Evolutionary conservation across 2,888 invertebrate species (phyloP).

Genomic region (Nymphalis c-album): DNA sequence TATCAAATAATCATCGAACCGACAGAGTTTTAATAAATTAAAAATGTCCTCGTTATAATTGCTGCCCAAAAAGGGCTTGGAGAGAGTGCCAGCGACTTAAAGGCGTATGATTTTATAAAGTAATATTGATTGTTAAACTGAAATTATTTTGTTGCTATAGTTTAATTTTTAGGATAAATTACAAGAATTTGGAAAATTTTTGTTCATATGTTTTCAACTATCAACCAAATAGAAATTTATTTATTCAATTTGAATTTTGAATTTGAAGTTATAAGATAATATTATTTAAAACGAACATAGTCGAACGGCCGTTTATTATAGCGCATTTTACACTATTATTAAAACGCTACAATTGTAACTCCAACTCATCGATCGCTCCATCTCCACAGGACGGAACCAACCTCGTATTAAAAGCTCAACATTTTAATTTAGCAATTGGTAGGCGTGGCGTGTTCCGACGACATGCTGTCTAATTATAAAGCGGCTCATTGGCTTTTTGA

Average conservation of each 20-base stretch:
- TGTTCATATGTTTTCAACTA: too few relatives aligned
- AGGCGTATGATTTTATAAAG: background rate
- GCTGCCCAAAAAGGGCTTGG: conserved; percentile 40
- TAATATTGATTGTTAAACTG: too few relatives aligned
- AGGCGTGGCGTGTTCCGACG: conserved; percentile 57
- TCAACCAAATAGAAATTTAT: too few relatives aligned
- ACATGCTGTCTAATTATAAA: conserved; percentile 69
- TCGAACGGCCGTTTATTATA: conserved; percentile 2
- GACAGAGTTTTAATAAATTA: conserved; percentile 70
- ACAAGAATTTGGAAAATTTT: too few relatives aligned
- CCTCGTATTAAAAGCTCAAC: conserved; percentile 55
- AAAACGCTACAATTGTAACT: conserved; percentile 42
- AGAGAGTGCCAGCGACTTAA: conserved; percentile 37
- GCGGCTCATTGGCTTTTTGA: conserved; percentile 46
- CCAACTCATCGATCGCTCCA: conserved; percentile 26
- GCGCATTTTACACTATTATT: conserved; percentile 20
- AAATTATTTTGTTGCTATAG: too few relatives aligned
- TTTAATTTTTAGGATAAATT: too few relatives aligned
- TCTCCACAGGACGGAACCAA: conserved; percentile 47
- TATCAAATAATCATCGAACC: conserved; percentile 62
- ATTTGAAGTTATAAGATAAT: too few relatives aligned
- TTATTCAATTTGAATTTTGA: too few relatives aligned
- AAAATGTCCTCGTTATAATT: conserved; percentile 67
- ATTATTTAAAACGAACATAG: background rate
- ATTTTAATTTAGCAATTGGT: conserved; percentile 64